phyloP scores from a whole-genome alignment of 2,888 invertebrate genomes.

The Arge pagana region DNA sequence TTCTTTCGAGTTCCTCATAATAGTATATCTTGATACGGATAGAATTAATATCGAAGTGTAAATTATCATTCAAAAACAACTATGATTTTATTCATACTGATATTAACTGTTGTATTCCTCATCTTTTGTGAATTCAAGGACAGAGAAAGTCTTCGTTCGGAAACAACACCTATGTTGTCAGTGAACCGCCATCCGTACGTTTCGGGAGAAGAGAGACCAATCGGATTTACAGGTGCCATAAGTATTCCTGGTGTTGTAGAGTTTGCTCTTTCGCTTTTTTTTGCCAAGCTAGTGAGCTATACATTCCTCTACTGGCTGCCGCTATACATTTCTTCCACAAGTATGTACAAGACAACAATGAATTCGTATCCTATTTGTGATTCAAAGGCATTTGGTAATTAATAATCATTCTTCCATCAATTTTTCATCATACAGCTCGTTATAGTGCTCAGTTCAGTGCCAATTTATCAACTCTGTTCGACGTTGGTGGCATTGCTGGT shows the following conservation, averaged over 20 bases:
- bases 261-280: constrained; percentile 91
- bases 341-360: constrained; percentile 64
- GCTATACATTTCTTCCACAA: constrained; percentile 80
- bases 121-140: constrained; percentile 41
- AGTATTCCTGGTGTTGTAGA: constrained; percentile 91
- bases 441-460: constrained; percentile 73
- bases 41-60: too few species aligned
- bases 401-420: too few species aligned
- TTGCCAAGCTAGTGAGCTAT: constrained; percentile 95
- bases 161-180: constrained; percentile 55
- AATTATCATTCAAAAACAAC: background rate
- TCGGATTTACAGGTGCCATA: constrained; percentile 78
- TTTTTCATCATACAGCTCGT: constrained; percentile 62
- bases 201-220: constrained; percentile 61
- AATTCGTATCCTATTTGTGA: background rate
- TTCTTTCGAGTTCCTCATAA: too few species aligned
- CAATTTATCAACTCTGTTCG: constrained; percentile 80
- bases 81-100: background rate
- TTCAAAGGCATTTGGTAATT: background rate
- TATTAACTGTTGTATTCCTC: background rate
- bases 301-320: constrained; percentile 98
- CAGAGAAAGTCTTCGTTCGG: constrained; percentile 39
- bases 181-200: constrained; percentile 37
- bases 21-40: too few species aligned
- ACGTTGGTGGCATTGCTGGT: constrained; percentile 89